Evolutionary conservation across 2,113 vertebrate species (phyloP).

Genomic region (Propithecus coquereli): DNA sequence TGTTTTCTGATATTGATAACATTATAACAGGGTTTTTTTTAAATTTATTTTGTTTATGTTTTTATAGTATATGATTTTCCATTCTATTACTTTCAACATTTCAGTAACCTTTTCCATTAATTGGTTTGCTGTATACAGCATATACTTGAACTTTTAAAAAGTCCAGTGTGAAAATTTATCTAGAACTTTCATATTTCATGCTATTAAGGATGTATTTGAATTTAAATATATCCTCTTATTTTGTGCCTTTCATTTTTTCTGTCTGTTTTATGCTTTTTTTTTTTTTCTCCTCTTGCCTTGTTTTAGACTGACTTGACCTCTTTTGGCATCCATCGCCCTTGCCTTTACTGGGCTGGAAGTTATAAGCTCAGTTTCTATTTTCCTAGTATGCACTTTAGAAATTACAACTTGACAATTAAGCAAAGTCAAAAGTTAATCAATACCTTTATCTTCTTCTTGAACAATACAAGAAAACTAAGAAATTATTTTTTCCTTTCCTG

Average conservation of each 20-base stretch:
- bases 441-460: not conserved
- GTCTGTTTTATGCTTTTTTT: not conserved
- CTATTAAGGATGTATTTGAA: not conserved
- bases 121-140: not conserved
- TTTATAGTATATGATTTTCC: not conserved
- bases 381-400: not conserved
- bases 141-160: not conserved
- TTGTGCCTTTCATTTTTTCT: not conserved
- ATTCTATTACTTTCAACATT: not conserved
- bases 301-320: not conserved
- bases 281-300: not conserved
- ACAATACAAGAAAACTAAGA: not conserved
- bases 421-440: not conserved
- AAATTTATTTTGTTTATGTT: not conserved
- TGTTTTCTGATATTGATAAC: not conserved
- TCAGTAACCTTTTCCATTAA: not conserved
- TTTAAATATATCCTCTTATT: not conserved
- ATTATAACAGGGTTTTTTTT: not conserved
- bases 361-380: not conserved
- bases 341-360: not conserved
- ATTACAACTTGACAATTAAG: not conserved
- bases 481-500: not conserved
- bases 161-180: not conserved
- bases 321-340: not conserved
- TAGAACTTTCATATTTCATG: not conserved